A percentile compares a stretch with the other conserved stretches of the same genome.
Evolutionary conservation across 1,140 invertebrate genomes (phyloP).

Genomic region (Lysiphlebus fabarum): DNA sequence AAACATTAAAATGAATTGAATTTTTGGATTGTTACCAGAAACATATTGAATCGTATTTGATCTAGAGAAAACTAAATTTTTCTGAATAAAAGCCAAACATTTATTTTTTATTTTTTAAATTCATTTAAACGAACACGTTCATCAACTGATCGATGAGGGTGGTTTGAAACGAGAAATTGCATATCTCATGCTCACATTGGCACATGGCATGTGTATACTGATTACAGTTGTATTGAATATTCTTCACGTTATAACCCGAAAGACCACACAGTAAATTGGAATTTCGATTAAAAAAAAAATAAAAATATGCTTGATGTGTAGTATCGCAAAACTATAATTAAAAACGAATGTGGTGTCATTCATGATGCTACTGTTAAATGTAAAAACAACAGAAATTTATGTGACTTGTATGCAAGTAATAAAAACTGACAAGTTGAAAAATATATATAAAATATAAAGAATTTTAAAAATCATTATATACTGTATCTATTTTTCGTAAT

Average conservation of each 20-base stretch:
- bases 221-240: conserved; percentile 4
- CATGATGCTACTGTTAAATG: background rate
- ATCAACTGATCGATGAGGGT: conserved; percentile 1
- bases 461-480: no score
- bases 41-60: no score
- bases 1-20: no score
- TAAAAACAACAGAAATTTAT: no score
- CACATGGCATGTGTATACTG: background rate
- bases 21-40: no score
- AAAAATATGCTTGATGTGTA: background rate
- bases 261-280: conserved; percentile 1
- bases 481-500: no score
- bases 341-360: conserved; percentile 7
- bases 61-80: no score
- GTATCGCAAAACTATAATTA: conserved; percentile 1
- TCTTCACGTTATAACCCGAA: conserved; percentile 5
- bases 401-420: no score
- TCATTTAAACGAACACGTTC: conserved; percentile 8
- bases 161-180: background rate
- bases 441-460: no score
- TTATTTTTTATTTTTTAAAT: background rate
- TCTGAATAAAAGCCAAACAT: no score
- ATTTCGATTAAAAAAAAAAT: background rate
- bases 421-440: no score
- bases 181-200: conserved; percentile 3